These are phyloP conservation scores for Pristionchus maxplancki DNA, from an alignment of 2,888 invertebrate genomes.

Conservation along the genomic window DNA sequence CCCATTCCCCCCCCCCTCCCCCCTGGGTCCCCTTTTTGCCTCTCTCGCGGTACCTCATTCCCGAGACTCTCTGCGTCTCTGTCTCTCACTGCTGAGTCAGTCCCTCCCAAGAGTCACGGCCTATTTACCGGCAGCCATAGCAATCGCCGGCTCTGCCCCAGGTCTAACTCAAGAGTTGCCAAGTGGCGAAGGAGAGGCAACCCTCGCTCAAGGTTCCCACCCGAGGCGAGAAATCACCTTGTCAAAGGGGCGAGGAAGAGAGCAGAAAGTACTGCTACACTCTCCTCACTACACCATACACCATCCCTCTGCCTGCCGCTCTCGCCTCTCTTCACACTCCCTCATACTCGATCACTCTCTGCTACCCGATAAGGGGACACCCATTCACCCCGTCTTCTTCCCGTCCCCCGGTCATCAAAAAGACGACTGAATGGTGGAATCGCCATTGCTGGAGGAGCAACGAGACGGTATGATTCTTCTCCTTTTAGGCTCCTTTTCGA, in stretches of 20 bases:
- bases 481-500: too few species aligned
- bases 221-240: neutral
- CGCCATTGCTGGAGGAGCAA: neutral
- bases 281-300: neutral
- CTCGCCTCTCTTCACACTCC: neutral
- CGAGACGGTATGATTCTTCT: too few species aligned
- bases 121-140: neutral
- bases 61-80: neutral
- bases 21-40: neutral
- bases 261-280: neutral
- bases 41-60: neutral
- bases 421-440: neutral
- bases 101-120: neutral
- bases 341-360: neutral
- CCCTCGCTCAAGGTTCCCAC: neutral
- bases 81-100: neutral
- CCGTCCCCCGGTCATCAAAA: neutral
- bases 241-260: neutral
- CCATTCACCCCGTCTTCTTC: neutral
- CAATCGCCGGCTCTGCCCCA: neutral
- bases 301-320: neutral
- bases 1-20: too few species aligned
- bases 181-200: neutral
- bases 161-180: neutral
- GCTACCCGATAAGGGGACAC: neutral